A percentile compares a stretch with the other conserved stretches of the same genome.
Conservation (phyloP, 2,113 vertebrate genomes). For the Macquaria ambigua region DNA sequence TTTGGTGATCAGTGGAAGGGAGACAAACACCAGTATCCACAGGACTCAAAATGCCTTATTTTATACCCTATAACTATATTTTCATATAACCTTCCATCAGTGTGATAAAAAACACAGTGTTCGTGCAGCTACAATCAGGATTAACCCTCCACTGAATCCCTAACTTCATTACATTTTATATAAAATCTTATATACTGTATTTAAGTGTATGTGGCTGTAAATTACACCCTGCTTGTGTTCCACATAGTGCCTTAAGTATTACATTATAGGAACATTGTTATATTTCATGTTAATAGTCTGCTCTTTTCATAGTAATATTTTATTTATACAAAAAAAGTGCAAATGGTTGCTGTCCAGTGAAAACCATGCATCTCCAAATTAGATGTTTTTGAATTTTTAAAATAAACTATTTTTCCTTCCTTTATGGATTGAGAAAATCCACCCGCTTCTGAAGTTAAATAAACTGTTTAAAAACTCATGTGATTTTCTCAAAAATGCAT, state of each 20-base stretch:
- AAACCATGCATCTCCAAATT: background rate
- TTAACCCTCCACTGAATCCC: background rate
- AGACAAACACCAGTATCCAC: conserved; percentile 6
- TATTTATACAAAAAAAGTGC: background rate
- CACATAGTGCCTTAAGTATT: background rate
- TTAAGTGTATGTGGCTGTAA: background rate
- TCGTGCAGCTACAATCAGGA: background rate
- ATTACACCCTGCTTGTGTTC: background rate
- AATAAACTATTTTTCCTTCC: background rate
- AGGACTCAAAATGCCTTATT: background rate
- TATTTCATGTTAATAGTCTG: background rate
- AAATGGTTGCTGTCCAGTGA: background rate
- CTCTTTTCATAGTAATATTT: background rate
- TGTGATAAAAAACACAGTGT: background rate
- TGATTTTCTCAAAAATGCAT: background rate
- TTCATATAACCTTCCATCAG: background rate
- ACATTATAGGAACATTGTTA: background rate
- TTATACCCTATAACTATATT: background rate
- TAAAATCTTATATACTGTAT: background rate
- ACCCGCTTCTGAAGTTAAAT: background rate
- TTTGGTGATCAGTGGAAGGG: conserved; percentile 12
- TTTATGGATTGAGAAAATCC: background rate
- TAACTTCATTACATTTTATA: background rate
- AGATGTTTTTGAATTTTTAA: background rate
- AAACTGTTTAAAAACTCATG: background rate